Base-by-base conservation (phyloP, 1,140 invertebrate genomes). In the Brachystomella parvula region DNA sequence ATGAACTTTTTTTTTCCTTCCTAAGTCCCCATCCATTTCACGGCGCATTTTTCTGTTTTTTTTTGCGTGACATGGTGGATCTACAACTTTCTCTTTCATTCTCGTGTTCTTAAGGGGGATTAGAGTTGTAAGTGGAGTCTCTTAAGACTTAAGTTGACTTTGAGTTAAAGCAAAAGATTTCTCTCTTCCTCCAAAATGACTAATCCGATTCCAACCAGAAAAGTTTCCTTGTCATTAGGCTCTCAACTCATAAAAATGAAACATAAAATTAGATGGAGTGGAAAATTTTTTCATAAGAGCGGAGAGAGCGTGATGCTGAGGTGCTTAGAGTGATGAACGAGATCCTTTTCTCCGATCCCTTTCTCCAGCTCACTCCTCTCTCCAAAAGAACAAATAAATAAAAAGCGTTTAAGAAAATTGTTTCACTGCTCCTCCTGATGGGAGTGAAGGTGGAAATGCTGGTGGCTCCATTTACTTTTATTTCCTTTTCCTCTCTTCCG, bases 401-500 rank as follows among this genome's bases (percentile, higher is more conserved):
- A 44, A 44, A 44, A 44, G 39, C 39, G 39, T 44, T 44, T 44
- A 44, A n/a, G 39, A n/a, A 44, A n/a, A 44, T 44, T 44, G 39
- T n/a, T 44, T 44, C 39, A 12, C n/a, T 44, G 9, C n/a, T n/a
- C 9, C n/a, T 44, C 39, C 39, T 9, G 39, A n/a, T n/a, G 39
- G 39, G n/a, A 44, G 39, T 12, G 39, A 44, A 44, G n/a, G 39
- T 44, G n/a, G n/a, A 12, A 44, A 59, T 19, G n/a, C 24, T 47
- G 24, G 35, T 57, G n/a, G 28, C 35, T 56, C 32, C 21, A 12
- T 58, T 61, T 58, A 30, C 29, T 21, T 19, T 28, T 56, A 30
- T 53, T 29, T 29, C 21, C 61, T 26, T 21, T 63, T 53, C n/a
- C 44, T 29, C 39, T 53, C 62, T 21, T 63, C 26, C 33, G 9